Evolutionary conservation across 2,888 invertebrate species (phyloP).

Genomic region (Trachelus stipa): DNA sequence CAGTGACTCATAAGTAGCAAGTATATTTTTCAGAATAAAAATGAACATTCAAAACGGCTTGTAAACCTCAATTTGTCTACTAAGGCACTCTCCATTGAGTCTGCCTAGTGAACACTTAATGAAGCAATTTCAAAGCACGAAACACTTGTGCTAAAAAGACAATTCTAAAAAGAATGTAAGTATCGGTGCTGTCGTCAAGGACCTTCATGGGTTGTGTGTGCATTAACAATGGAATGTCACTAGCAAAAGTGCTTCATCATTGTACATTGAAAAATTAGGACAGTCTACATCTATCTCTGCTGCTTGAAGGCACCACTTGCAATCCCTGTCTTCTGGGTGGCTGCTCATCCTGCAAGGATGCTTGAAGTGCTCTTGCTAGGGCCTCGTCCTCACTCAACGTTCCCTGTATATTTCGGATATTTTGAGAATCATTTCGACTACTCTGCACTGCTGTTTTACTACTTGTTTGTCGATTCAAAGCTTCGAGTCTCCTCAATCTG

Average conservation of each 20-base stretch:
- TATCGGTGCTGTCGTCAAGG: no score
- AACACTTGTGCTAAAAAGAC: neutral
- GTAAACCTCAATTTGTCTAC: constrained; percentile 16
- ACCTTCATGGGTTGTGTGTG: no score
- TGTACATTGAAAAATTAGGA: constrained; percentile 51
- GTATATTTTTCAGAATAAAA: no score
- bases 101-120: constrained; percentile 22
- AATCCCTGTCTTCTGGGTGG: constrained; percentile 52
- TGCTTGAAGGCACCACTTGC: constrained; percentile 52
- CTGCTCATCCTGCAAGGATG: constrained; percentile 76
- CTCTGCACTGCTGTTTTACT: constrained; percentile 29
- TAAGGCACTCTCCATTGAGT: constrained; percentile 41
- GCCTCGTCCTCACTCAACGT: constrained; percentile 88
- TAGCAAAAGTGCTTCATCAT: no score
- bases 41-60: no score
- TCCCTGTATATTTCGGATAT: constrained; percentile 56
- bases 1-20: no score
- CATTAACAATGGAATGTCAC: no score
- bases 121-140: neutral
- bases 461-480: constrained; percentile 33
- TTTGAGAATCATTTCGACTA: constrained; percentile 32
- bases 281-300: constrained; percentile 66
- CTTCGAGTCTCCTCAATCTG: constrained; percentile 70
- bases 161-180: no score
- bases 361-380: constrained; percentile 83